phyloP scores from a whole-genome alignment of 2,797 vertebrate species.

The Molothrus ater region DNA sequence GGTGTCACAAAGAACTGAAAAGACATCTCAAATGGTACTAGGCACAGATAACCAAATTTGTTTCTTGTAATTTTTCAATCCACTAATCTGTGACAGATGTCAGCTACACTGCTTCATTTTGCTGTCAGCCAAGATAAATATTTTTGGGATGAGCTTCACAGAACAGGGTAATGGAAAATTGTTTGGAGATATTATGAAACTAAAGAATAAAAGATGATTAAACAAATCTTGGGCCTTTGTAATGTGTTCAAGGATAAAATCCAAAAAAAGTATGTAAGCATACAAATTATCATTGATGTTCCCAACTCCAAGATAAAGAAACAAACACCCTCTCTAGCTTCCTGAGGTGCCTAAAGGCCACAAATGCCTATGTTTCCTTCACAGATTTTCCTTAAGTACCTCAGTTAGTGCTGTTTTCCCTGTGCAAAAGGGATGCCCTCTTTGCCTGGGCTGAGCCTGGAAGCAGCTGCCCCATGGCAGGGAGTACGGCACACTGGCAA shows the following conservation, averaged over 20 bases:
- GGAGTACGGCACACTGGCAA: background rate
- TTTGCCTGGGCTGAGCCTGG: background rate
- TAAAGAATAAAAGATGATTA: constrained; percentile 29
- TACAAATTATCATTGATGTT: background rate
- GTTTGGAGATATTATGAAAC: constrained; percentile 56
- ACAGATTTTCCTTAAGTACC: background rate
- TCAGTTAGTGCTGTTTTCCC: background rate
- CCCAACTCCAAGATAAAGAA: constrained; percentile 11
- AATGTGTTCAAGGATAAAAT: constrained; percentile 11
- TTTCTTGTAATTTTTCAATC: constrained; percentile 24
- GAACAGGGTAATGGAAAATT: constrained; percentile 19
- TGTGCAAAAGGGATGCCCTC: background rate
- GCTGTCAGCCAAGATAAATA: constrained; percentile 37
- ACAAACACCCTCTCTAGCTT: background rate
- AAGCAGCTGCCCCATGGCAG: background rate
- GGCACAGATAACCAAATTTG: constrained; percentile 10
- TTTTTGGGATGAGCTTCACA: constrained; percentile 35
- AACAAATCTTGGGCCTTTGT: background rate
- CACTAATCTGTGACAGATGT: constrained; percentile 37
- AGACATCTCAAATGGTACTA: background rate
- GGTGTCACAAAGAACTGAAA: background rate
- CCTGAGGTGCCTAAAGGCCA: background rate
- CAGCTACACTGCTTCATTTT: constrained; percentile 16
- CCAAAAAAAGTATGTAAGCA: background rate
- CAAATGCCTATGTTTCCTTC: background rate